Base-by-base conservation (phyloP, 1,140 invertebrate genomes). In the Episyrphus balteatus region DNA sequence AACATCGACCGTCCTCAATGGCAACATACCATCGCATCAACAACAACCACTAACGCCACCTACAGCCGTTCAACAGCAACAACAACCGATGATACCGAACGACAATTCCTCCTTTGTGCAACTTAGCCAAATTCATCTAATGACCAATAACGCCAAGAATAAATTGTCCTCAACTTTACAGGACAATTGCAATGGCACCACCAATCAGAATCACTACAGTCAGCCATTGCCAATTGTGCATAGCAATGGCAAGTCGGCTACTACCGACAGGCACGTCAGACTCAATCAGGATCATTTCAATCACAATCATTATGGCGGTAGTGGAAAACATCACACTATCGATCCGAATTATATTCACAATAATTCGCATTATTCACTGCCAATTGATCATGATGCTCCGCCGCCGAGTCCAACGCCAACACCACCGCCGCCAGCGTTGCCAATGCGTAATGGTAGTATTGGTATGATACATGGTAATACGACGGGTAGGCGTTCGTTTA, bases 51-150 rank as follows among this genome's bases (percentile, higher is more conserved):
- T n/a, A n/a, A n/a, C 42, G 7, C 44, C 38, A 38, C 51, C 55
- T 10, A 43, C 57, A 19, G 57, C 58, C 37, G 46, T 51, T 5
- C 57, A 61, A n/a, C 37, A 26, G 8, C 21, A 26, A 26, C 21
- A 26, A 26, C 21, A 26, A 26, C 21, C 21, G n/a, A n/a, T n/a
- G n/a, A n/a, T n/a, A n/a, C n/a, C n/a, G 26, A 38, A 21, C 30
- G 44, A 19, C 13, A 46, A 17, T 19, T 55, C 63, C 14, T 48
- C 65, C 26, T 66, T 68, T 30, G 62, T 61, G 39, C 65, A 68
- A 37, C 59, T 68, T 18, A 62, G 63, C 46, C 66, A 68, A 54
- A 64, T 66, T n/a, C 65, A 66, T 47, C 58, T 62, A 43, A 66
- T 66, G 63, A 61, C 59, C 53, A 61, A 62, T 37, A 66, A 62